Base-by-base conservation (phyloP, 2,888 invertebrate species). In the Agrotis clavis region DNA sequence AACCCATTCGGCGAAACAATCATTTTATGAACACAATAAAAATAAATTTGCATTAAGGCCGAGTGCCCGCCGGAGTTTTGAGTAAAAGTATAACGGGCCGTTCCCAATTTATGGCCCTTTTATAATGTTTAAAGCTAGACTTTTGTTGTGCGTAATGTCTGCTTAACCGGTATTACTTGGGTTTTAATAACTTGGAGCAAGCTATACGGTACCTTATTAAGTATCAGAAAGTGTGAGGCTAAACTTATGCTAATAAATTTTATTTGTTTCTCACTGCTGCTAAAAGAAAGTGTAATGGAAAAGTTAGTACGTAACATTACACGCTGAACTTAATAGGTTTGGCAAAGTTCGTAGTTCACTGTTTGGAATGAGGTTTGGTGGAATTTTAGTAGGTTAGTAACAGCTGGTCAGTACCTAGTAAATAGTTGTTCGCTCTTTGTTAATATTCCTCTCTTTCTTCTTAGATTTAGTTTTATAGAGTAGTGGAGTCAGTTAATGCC, bases 41-140 rank as follows among this genome's bases (percentile, higher is more conserved):
- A 86, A 89, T 90, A 89, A 90, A 90, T 90, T 90, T 86, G 71
- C 83, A 86, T 90, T 87, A 87, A 77, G 76, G 41, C 71, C 14
- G 79, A 87, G 85, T 82, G 79, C 75, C 48, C 68, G 53, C 53
- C 68, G 57, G 83, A 88, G 74, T 86, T 86, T 82, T 84, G 88
- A 86, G 82, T 86, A 56, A 73, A 74, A 82, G 85, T 80, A 86
- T 89, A 89, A 86, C 84, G 83, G 79, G 79, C 79, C 74, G 74
- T 86, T 74, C 53, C 61, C 78, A 83, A 88, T 89, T 88, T 89
- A 89, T 82, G 67, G 76, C 50, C 79, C 81, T 82, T 83, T 83
- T 73, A 69, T 71, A 85, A 82, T 74, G 72, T 75, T 78, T 68
- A 57, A 71, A 85, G 65, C 74, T 74, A 81, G 70, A 81, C 68